phyloP scores from a whole-genome alignment of 2,888 invertebrate genomes.

The Drosophila barbarae region DNA sequence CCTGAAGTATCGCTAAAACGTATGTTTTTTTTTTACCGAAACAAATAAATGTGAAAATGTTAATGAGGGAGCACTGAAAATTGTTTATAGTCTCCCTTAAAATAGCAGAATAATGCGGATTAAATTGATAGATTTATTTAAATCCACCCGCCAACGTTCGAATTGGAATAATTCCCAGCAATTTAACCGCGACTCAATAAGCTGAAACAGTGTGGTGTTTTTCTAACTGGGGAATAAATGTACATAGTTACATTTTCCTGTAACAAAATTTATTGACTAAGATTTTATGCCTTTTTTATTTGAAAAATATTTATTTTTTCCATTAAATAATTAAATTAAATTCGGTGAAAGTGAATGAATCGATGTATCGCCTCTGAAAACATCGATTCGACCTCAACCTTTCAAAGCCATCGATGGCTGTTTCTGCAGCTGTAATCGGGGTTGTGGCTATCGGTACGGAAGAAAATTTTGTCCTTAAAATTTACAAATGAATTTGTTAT shows the following conservation, averaged over 20 bases:
- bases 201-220: too few relatives aligned
- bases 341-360: too few relatives aligned
- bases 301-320: neutral
- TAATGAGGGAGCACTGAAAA: neutral
- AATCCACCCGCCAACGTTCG: neutral
- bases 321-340: neutral
- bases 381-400: too few relatives aligned
- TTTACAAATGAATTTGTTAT: conserved; percentile 11
- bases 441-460: conserved; percentile 16
- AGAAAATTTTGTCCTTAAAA: conserved; percentile 20
- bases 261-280: neutral
- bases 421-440: neutral
- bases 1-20: conserved; percentile 6
- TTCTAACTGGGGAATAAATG: too few relatives aligned
- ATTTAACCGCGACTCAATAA: neutral
- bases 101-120: neutral
- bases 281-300: neutral
- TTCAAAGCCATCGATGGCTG: too few relatives aligned
- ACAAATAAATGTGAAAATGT: conserved; percentile 3
- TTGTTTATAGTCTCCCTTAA: neutral
- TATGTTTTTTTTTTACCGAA: conserved; percentile 5
- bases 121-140: neutral
- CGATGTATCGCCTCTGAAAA: too few relatives aligned
- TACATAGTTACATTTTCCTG: neutral
- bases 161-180: neutral